Percentiles rank a stretch among this genome's conserved stretches.
These are phyloP conservation scores for Pongo pygmaeus DNA, from an alignment of 2,113 vertebrate species.

Conservation along the genomic window DNA sequence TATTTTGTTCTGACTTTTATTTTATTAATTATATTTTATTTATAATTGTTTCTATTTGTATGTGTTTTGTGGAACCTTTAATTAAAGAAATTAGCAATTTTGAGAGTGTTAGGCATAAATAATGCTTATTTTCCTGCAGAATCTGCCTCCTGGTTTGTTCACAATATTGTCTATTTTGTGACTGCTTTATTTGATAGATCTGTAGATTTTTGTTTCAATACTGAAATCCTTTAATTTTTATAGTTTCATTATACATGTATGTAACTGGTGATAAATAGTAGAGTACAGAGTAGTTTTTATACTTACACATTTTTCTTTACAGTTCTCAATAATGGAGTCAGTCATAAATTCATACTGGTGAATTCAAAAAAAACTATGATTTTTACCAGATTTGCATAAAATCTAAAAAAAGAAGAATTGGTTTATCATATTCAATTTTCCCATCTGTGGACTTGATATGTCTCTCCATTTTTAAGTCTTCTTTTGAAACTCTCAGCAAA, in stretches of 20 bases:
- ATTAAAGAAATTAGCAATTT: background rate
- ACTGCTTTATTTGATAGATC: background rate
- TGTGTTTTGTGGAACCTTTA: background rate
- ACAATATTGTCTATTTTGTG: background rate
- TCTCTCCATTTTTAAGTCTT: slow-evolving; percentile 63
- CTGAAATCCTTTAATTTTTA: background rate
- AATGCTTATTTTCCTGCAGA: background rate
- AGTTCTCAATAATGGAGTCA: slow-evolving; percentile 26
- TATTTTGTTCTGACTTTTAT: background rate
- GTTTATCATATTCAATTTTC: slow-evolving; percentile 67
- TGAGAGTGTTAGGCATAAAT: background rate
- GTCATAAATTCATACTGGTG: slow-evolving; percentile 27
- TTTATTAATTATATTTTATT: background rate
- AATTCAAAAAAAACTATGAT: slow-evolving; percentile 44
- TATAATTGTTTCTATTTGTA: background rate
- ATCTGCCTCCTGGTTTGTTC: background rate
- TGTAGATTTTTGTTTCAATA: background rate
- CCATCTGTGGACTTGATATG: slow-evolving; percentile 73
- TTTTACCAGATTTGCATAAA: slow-evolving; percentile 73
- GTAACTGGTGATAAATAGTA: background rate
- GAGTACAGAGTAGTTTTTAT: background rate
- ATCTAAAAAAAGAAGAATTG: slow-evolving; percentile 62
- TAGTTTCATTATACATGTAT: background rate
- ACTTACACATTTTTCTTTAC: background rate
- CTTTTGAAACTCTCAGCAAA: slow-evolving; percentile 56